Conservation (phyloP, 1,140 invertebrate genomes). For the Chionoecetes opilio region DNA sequence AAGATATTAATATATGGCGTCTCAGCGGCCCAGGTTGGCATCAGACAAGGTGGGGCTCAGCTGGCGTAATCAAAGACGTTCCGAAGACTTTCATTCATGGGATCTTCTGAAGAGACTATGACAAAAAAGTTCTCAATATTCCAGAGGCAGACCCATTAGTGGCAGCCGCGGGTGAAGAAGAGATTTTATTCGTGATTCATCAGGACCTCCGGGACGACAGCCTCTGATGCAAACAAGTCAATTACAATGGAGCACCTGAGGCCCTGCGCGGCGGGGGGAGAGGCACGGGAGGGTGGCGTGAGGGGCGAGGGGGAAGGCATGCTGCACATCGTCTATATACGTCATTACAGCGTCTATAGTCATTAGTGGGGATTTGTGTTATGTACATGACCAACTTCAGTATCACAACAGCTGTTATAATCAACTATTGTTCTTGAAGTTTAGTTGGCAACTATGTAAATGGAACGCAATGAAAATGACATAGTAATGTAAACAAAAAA, state of each 20-base stretch:
- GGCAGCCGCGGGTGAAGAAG: not conserved
- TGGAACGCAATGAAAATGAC: no score
- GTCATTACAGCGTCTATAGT: no score
- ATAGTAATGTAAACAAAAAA: no score
- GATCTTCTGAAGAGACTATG: not conserved
- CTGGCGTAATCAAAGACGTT: not conserved
- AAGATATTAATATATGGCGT: no score
- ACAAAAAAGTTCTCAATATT: slow-evolving; percentile 4
- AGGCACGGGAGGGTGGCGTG: not conserved
- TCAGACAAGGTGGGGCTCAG: not conserved
- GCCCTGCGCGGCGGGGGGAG: not conserved
- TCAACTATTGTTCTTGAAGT: no score
- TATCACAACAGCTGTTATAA: not conserved
- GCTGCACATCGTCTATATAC: no score
- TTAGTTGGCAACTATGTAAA: no score
- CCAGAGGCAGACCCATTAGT: not conserved
- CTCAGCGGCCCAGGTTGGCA: no score
- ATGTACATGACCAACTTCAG: not conserved
- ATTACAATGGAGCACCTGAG: not conserved
- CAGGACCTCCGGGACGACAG: not conserved
- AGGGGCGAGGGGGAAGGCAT: not conserved
- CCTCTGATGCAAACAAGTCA: slow-evolving; percentile 16
- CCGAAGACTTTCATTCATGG: not conserved
- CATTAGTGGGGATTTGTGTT: no score
- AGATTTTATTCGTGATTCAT: slow-evolving; percentile 4